phyloP scores from a whole-genome alignment of 2,888 invertebrate species.

The Camptogramma bilineatum region DNA sequence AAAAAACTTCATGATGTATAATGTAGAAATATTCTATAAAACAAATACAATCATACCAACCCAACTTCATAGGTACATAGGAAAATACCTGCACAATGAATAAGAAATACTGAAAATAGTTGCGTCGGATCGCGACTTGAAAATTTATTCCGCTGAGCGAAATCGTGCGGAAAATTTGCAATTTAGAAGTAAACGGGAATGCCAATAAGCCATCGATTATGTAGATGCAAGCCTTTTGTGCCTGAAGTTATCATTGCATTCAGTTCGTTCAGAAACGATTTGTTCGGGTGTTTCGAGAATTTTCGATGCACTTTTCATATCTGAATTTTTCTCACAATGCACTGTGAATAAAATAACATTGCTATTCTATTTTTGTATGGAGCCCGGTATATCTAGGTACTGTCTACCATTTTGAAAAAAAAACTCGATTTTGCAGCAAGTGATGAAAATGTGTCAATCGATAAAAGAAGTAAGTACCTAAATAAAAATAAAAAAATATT shows the following conservation, averaged over 20 bases:
- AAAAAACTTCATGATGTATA: neutral
- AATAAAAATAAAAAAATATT: no score
- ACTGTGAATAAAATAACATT: neutral
- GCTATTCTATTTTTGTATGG: no score
- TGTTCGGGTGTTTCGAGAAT: slow-evolving; percentile 72
- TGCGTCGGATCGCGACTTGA: slow-evolving; percentile 73
- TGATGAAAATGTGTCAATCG: no score
- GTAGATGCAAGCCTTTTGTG: slow-evolving; percentile 82
- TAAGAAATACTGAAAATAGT: slow-evolving; percentile 70
- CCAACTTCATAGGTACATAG: slow-evolving; percentile 36
- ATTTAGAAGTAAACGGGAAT: slow-evolving; percentile 84
- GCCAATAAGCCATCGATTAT: slow-evolving; percentile 84
- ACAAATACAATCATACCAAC: slow-evolving; percentile 12
- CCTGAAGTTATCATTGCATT: slow-evolving; percentile 79
- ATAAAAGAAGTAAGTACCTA: no score
- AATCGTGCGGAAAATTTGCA: slow-evolving; percentile 85
- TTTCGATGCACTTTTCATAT: slow-evolving; percentile 39
- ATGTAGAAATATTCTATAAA: neutral
- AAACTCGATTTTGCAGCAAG: no score
- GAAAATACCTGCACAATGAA: slow-evolving; percentile 59
- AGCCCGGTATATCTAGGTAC: no score
- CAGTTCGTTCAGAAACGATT: slow-evolving; percentile 73
- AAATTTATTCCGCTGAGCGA: slow-evolving; percentile 80
- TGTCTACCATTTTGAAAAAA: no score
- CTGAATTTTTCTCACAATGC: neutral